Percentiles rank a stretch among this genome's conserved stretches.
phyloP scores from a whole-genome alignment of 2,797 vertebrate species.

The Enteromius anoplus region DNA sequence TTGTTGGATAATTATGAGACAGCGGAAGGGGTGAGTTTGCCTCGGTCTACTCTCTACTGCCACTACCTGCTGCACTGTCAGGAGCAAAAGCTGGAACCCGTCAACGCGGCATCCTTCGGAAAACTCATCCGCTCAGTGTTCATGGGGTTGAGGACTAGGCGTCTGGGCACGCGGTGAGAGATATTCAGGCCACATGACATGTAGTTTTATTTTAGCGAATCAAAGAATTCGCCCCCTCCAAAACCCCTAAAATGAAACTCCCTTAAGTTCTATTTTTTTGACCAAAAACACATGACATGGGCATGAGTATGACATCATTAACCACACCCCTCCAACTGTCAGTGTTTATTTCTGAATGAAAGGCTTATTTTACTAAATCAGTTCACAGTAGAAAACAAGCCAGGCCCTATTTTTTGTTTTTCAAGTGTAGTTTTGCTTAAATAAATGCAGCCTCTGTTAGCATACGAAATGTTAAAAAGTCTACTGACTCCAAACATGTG shows the following conservation, averaged over 20 bases:
- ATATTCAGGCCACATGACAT: background rate
- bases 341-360: no score
- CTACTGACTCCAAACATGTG: background rate
- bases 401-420: no score
- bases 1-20: slow-evolving; percentile 97
- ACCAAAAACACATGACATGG: no score
- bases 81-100: slow-evolving; percentile 94
- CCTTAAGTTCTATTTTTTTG: background rate
- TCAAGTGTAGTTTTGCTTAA: background rate
- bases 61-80: slow-evolving; percentile 97
- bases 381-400: no score
- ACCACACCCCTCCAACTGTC: no score
- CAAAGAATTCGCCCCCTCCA: background rate
- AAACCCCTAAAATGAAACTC: background rate
- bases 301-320: no score
- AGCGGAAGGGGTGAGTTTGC: slow-evolving; percentile 93
- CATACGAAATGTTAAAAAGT: background rate
- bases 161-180: slow-evolving; percentile 89
- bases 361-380: no score
- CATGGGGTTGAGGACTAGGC: slow-evolving; percentile 91
- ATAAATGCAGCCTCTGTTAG: background rate
- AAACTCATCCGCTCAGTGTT: slow-evolving; percentile 95
- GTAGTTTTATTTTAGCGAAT: background rate
- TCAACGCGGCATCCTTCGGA: slow-evolving; percentile 93
- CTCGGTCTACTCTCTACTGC: slow-evolving; percentile 93